Base-by-base conservation (phyloP, 2,888 invertebrate genomes). In the Phoenoteleia sp. region DNA sequence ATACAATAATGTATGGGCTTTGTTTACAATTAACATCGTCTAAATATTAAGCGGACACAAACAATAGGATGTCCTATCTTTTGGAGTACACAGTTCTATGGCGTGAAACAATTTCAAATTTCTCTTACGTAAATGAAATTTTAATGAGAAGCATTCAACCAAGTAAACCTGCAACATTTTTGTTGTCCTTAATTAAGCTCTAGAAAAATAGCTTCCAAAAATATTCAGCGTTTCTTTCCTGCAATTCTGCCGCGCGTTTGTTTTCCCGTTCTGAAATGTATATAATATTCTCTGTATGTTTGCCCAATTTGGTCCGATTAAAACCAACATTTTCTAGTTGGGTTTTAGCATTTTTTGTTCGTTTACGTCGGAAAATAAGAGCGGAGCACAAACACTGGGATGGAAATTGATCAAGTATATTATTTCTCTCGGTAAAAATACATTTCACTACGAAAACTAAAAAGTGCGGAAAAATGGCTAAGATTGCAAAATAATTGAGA, bases 261-360 rank as follows among this genome's bases (percentile, higher is more conserved):
- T 45, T 15, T 56, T 29, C 4, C 19, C 19, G 45, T 39, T 33
- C 45, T 21, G 36, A 49, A 49, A 67, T 27, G 25, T 45, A 62
- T 21, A 77, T 25, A n/a, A 60, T 42, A 77, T 69, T 69, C 52
- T 39, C 45, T 27, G 13, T 25, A 60, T 52, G 64, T 71, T 79
- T 64, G 45, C 23, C 47, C 64, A 71, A 54, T 64, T 79, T 71
- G 33, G 52, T 11, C 25, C 64, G 36, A 71, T 71, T 64, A 71
- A 79, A 79, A 64, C 54, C 54, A 79, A 79, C 62, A 71, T 62
- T 71, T 79, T 56, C 79, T 11, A 64, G 17, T 79, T 71, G n/a
- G n/a, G n/a, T n/a, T 71, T 60, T 52, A 67, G n/a, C n/a, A 67
- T 58, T 58, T 66, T 79, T 60, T 36, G 64, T 27, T 29, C 29